These are phyloP conservation scores for Nothocercus julius DNA, from an alignment of 2,113 vertebrate genomes.

Conservation along the genomic window DNA sequence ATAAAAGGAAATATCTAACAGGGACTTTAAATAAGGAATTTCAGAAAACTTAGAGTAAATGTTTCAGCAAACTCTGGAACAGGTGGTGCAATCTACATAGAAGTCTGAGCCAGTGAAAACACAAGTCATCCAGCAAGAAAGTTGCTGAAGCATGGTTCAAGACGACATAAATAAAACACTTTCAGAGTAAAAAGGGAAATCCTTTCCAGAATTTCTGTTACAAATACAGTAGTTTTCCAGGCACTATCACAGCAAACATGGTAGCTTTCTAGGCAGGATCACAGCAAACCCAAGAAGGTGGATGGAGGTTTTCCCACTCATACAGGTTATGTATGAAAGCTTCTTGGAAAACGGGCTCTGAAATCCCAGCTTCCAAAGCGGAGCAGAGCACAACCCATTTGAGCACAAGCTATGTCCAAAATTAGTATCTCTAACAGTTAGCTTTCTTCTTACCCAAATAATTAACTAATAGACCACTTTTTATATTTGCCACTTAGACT, in stretches of 20 bases:
- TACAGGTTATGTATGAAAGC: neutral
- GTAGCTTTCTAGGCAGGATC: slow-evolving; percentile 34
- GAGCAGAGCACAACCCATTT: neutral
- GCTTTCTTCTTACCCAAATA: neutral
- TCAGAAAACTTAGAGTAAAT: slow-evolving; percentile 42
- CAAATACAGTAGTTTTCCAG: neutral
- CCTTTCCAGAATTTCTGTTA: neutral
- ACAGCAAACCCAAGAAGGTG: slow-evolving; percentile 4
- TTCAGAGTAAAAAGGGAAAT: neutral
- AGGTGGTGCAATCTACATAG: slow-evolving; percentile 49
- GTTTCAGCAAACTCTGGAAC: slow-evolving; percentile 58
- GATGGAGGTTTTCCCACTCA: neutral
- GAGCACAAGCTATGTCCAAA: slow-evolving; percentile 13
- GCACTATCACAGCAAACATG: slow-evolving; percentile 2
- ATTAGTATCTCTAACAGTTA: neutral
- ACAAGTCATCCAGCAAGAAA: slow-evolving; percentile 57
- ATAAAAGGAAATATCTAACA: slow-evolving; percentile 22
- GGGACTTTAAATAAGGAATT: slow-evolving; percentile 26
- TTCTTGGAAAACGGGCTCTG: neutral
- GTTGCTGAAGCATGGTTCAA: slow-evolving; percentile 33
- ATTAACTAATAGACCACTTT: neutral
- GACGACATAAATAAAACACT: slow-evolving; percentile 52
- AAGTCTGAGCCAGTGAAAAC: slow-evolving; percentile 62
- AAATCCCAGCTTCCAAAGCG: neutral
- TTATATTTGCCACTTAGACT: neutral